Conservation (phyloP, 2,888 invertebrate species). For the Digitonthophagus gazella region DNA sequence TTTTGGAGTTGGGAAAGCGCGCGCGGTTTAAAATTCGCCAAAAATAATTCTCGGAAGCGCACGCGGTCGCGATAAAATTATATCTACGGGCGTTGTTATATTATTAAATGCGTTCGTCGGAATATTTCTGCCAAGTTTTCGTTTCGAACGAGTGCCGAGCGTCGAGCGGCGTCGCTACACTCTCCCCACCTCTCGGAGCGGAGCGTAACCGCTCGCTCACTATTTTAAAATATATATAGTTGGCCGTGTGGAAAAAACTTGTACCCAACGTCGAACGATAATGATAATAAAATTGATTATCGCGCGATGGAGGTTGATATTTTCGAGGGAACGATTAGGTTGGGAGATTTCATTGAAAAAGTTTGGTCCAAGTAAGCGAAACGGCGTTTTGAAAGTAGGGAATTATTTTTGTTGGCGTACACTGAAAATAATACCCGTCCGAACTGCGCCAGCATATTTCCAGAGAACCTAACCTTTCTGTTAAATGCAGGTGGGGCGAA, state of each 20-base stretch:
- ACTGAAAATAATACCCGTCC: constrained; percentile 12
- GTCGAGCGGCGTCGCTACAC: constrained; percentile 19
- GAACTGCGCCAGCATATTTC: constrained; percentile 32
- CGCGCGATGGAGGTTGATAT: not conserved
- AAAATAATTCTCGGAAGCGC: not conserved
- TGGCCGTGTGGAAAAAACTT: constrained; percentile 4
- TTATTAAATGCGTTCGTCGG: constrained; percentile 2
- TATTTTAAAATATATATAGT: constrained; percentile 24
- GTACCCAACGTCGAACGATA: not conserved
- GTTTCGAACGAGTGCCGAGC: not conserved
- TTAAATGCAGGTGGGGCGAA: constrained; percentile 59
- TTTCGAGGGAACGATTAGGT: not conserved
- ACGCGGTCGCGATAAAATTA: not conserved
- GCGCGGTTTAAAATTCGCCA: not conserved
- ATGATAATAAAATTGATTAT: not conserved
- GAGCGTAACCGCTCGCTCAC: constrained; percentile 23
- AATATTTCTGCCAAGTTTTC: constrained; percentile 23
- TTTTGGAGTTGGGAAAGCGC: not conserved
- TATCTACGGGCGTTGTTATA: not conserved
- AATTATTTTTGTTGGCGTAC: not conserved
- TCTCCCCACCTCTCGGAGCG: constrained; percentile 25
- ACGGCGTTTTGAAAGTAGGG: not conserved
- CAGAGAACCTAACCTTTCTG: constrained; percentile 48
- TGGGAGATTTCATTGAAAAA: not conserved
- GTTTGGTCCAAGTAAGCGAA: not conserved